Conservation (phyloP, 2,888 invertebrate genomes). For the Endomychus coccineus region DNA sequence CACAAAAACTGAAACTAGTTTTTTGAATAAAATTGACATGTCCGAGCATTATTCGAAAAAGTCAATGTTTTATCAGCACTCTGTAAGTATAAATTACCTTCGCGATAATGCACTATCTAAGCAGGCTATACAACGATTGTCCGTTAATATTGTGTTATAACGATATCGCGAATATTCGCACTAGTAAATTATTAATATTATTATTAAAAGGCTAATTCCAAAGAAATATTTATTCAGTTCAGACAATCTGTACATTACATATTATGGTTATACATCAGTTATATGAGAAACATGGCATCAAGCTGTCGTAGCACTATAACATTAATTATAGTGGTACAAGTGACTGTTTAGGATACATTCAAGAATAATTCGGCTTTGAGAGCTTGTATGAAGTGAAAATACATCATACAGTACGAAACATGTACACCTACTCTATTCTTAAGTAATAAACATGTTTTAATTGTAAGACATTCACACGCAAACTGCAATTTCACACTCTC, state of each 20-base stretch:
- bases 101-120: no score
- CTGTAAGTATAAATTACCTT: no score
- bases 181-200: neutral
- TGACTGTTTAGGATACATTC: conserved; percentile 40
- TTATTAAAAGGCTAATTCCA: conserved; percentile 30
- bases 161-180: conserved; percentile 1
- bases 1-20: no score
- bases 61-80: no score
- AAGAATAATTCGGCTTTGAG: conserved; percentile 40
- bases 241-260: conserved; percentile 48
- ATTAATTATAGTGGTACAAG: conserved; percentile 32
- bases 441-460: no score
- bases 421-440: conserved; percentile 36
- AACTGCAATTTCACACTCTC: no score
- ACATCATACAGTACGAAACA: conserved; percentile 39
- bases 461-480: no score
- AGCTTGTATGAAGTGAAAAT: conserved; percentile 35
- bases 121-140: no score
- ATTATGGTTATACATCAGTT: conserved; percentile 43
- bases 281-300: conserved; percentile 46
- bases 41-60: no score
- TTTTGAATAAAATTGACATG: no score
- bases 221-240: conserved; percentile 48
- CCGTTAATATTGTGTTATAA: no score
- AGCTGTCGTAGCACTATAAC: conserved; percentile 41